Evolutionary conservation across 37 sponge, comb jelly and placozoan genomes (phyloP).

Genomic region (Beroe ovata): DNA sequence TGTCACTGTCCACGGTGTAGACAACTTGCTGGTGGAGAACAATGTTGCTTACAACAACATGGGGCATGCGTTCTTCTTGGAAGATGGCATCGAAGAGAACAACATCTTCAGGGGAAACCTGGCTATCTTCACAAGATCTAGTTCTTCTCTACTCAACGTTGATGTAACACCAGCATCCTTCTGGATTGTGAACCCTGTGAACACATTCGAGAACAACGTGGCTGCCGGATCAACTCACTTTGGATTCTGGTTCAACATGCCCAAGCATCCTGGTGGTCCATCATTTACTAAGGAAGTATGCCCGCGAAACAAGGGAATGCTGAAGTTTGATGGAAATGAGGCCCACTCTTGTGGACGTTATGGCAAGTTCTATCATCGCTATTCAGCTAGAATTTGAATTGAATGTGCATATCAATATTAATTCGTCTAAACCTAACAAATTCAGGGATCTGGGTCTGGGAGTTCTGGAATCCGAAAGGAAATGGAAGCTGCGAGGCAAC

Average conservation of each 20-base stretch:
- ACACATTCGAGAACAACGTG: constrained; percentile 83
- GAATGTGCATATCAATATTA: too few relatives aligned
- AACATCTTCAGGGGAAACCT: constrained; percentile 90
- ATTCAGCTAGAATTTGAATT: too few relatives aligned
- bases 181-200: constrained; percentile 91
- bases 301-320: constrained; percentile 75
- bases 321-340: constrained; percentile 81
- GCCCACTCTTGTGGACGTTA: constrained; percentile 97
- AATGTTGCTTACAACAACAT: constrained; percentile 91
- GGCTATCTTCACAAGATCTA: constrained; percentile 83
- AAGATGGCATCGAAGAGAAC: constrained; percentile 85
- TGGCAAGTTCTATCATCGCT: constrained; percentile 70
- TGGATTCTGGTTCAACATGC: constrained; percentile 93
- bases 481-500: constrained; percentile 71
- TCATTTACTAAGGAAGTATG: constrained; percentile 74
- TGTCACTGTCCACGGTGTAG: constrained; percentile 90
- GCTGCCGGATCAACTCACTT: constrained; percentile 96
- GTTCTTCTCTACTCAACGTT: constrained; percentile 90
- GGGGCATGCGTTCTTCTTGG: constrained; percentile 91
- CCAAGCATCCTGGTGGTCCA: constrained; percentile 84
- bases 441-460: constrained; percentile 83
- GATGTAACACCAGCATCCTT: constrained; percentile 93
- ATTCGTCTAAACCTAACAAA: too few relatives aligned
- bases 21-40: constrained; percentile 88
- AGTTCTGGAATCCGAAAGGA: constrained; percentile 72